Evolutionary conservation across 2,888 invertebrate species (phyloP), one percentile per base, ranked within the genome.

Genomic region (Minunthozetes semirufus): DNA sequence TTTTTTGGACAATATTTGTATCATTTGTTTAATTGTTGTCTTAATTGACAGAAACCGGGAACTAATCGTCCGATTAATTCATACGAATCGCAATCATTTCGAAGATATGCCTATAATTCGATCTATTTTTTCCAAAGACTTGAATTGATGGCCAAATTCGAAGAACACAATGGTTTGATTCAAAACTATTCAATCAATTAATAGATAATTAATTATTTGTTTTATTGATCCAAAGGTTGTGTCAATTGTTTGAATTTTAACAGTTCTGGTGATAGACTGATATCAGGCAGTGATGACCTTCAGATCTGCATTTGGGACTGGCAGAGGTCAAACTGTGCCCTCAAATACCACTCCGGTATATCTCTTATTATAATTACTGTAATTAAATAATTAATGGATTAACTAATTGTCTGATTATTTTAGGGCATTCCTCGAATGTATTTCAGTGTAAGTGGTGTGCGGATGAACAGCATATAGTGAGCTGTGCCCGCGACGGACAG

Each of bases 231-330:
- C 33, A 33, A 33, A 80, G 94, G 94, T 77, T 95, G 95, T 85
- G 95, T 96, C 3, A 96, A 96, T 85, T 89, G 92, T 76, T 87
- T 96, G 75, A 90, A 93, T 84, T 96, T 96, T 83, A 94, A 94
- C 82, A 88, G 88, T 77, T 85, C 87, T 82, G 91, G 91, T 2
- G 87, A 88, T 61, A 85, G 91, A 63, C 83, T 96, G 77, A 93
- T 91, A 3, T 93, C 93, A 79, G 94, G 94, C 0, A 94, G 95
- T 0, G 96, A 97, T 84, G 96, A 97, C 85, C 87, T 89, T 72
- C 87, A 88, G 77, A 88, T 95, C 8, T 87, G 91, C 15, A 84
- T 97, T 13, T 96, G 68, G 68, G 68, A 68, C 22, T 68, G 96
- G 96, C 68, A 68, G 33, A 38, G 22, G 42, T 4, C 38, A 1